Base-by-base conservation (phyloP, 1,140 invertebrate genomes). In the Pseudomyrmex gracilis region DNA sequence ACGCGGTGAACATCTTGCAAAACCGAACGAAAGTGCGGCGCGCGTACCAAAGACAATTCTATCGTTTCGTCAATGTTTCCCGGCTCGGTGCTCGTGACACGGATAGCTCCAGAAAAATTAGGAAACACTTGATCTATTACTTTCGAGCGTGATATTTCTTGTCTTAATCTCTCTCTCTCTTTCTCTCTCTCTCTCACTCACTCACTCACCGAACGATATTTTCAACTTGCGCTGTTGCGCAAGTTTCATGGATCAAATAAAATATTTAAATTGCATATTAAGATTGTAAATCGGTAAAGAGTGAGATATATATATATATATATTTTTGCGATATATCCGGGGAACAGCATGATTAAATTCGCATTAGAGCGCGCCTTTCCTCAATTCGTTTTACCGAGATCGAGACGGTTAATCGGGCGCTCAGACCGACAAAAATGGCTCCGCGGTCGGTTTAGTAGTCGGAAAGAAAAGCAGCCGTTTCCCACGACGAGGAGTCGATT, bases 401-500 rank as follows among this genome's bases (percentile, higher is more conserved):
- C 43, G 53, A 34, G 53, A 15, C n/a, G 43, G 12, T 58, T 80
- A 80, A 80, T 60, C 34, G 5, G 55, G 66, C 22, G 34, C 20
- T n/a, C 66, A 45, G 63, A 66, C 34, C 20, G 64, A 80, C 70
- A 78, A 78, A 78, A 77, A 67, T 49, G 73, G 24, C 53, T 60
- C 68, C 82, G 64, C 73, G 55, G 45, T 15, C 43, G 49, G 49
- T 51, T 20, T 58, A 58, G 61, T 55, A 76, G 71, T 83, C 63
- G 73, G 82, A 74, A 67, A 73, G 73, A 76, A 67, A 83, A 83
- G 73, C 77, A 76, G 45, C 49, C 64, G 73, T 74, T 83, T 83
- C 82, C 73, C 82, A 83, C 82, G 82, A 77, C 80, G 61, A 67
- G 60, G 73, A 61, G 73, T 58, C 82, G 70, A 82, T 73, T 82